Conservation (phyloP, 1,140 invertebrate genomes). For the Anastrepha ludens region DNA sequence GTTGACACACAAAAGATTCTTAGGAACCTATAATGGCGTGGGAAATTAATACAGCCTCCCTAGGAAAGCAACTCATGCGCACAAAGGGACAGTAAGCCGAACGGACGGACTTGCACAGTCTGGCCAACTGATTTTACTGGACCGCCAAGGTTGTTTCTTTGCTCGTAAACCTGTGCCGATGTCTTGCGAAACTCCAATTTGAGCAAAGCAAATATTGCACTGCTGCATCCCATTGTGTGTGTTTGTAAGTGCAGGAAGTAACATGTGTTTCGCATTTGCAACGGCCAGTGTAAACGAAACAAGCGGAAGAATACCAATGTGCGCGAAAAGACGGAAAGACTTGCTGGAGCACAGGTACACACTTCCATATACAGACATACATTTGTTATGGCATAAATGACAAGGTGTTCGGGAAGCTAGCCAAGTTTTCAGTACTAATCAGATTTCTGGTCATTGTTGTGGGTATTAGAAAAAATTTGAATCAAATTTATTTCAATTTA, state of each 20-base stretch:
- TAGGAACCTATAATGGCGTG: conserved; percentile 24
- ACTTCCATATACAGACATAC: background rate
- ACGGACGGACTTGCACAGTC: background rate
- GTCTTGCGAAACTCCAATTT: conserved; percentile 22
- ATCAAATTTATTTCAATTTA: conserved; percentile 33
- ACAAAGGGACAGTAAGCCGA: background rate
- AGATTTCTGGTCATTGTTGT: conserved; percentile 35
- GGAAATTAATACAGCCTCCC: background rate
- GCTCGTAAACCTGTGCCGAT: background rate
- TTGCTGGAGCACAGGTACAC: background rate
- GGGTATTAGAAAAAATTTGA: conserved; percentile 18
- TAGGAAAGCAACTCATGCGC: background rate
- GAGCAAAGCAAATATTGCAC: conserved; percentile 21
- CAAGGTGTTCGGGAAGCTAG: background rate
- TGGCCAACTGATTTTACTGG: too few relatives aligned
- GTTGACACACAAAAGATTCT: background rate
- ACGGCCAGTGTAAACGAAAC: background rate
- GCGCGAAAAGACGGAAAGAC: conserved; percentile 4
- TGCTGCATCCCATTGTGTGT: background rate
- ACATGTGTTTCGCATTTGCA: conserved; percentile 50
- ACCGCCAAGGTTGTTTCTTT: too few relatives aligned
- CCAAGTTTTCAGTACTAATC: background rate
- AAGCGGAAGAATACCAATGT: conserved; percentile 8
- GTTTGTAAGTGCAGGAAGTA: conserved; percentile 17
- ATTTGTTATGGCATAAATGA: too few relatives aligned